Conservation (phyloP, 2,797 vertebrate genomes). For the Sebastiscus tertius region DNA sequence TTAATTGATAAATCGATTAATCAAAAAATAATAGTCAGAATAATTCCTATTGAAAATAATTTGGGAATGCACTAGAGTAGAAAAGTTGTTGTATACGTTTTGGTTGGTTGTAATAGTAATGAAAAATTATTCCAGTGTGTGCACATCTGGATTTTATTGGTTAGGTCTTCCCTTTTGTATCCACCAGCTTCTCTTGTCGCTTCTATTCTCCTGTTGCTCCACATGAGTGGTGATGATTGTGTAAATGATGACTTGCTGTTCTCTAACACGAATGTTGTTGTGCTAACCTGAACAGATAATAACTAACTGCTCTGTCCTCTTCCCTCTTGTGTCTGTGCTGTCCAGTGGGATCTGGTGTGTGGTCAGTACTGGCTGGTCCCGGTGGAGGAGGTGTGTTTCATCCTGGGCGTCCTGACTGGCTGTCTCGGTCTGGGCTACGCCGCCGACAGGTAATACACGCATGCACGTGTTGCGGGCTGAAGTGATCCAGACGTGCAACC, state of each 20-base stretch:
- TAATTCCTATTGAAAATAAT: background rate
- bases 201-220: background rate
- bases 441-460: conserved; percentile 85
- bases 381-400: conserved; percentile 91
- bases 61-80: background rate
- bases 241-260: background rate
- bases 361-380: conserved; percentile 90
- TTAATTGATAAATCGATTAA: background rate
- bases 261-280: background rate
- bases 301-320: background rate
- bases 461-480: background rate
- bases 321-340: background rate
- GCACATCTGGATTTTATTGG: background rate
- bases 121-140: background rate
- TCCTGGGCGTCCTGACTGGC: conserved; percentile 87
- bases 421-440: conserved; percentile 86
- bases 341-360: conserved; percentile 92
- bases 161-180: background rate
- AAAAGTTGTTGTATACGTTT: background rate
- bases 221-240: background rate
- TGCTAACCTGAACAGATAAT: background rate
- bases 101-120: background rate
- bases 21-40: too few relatives aligned
- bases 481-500: background rate
- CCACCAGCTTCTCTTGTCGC: background rate